Evolutionary conservation across 1,140 invertebrate genomes (phyloP).

Genomic region (Chionoecetes opilio): DNA sequence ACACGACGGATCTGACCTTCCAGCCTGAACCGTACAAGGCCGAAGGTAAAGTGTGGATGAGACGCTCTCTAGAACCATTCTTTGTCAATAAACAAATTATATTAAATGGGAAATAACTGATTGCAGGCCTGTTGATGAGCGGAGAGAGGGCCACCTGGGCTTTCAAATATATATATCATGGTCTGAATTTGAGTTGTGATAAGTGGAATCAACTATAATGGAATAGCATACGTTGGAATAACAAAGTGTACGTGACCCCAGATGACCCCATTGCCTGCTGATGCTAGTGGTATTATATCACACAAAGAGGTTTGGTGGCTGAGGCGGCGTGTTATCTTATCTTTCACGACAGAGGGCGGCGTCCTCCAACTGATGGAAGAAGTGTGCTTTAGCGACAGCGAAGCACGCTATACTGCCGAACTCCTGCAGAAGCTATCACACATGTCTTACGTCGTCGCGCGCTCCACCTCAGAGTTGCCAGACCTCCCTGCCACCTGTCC

Average conservation of each 20-base stretch:
- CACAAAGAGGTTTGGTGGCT: background rate
- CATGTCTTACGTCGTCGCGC: conserved; percentile 37
- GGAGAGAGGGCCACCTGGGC: too few species aligned
- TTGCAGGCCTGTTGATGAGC: too few species aligned
- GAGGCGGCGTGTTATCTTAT: background rate
- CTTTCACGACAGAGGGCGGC: background rate
- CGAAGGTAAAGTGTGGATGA: background rate
- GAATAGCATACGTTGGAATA: too few species aligned
- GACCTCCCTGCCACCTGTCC: conserved; percentile 50
- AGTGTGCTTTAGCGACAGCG: conserved; percentile 45
- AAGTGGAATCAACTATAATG: too few species aligned
- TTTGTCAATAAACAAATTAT: background rate
- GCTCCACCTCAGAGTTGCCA: conserved; percentile 30
- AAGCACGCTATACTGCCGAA: conserved; percentile 34
- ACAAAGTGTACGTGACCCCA: too few species aligned
- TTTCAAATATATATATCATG: too few species aligned
- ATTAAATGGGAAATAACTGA: background rate
- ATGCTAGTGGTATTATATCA: too few species aligned
- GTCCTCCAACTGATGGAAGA: conserved; percentile 48
- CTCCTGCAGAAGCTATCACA: conserved; percentile 60
- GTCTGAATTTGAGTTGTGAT: too few species aligned
- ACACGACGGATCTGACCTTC: conserved; percentile 32
- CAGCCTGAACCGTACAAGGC: background rate
- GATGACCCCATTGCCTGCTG: too few species aligned
- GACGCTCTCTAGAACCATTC: background rate